Evolutionary conservation across 2,797 vertebrate species (phyloP).

Genomic region (Melanotaenia nigrans): DNA sequence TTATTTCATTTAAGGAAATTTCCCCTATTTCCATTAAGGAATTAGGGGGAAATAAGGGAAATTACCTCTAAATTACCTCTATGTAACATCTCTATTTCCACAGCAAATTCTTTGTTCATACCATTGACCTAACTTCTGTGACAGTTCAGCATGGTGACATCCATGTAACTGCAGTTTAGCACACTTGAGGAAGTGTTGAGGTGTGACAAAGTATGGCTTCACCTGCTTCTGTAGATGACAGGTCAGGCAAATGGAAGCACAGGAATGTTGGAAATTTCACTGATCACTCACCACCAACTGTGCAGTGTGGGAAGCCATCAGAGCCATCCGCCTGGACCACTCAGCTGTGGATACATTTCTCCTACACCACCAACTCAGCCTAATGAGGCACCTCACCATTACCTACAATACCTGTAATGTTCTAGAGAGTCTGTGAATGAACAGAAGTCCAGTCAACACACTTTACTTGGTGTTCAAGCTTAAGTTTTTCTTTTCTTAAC

Average conservation of each 20-base stretch:
- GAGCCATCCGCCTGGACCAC: constrained; percentile 27
- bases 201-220: constrained; percentile 28
- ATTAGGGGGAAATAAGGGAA: too few relatives aligned
- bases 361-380: constrained; percentile 49
- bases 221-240: constrained; percentile 50
- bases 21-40: too few relatives aligned
- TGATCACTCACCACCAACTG: constrained; percentile 46
- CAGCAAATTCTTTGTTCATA: constrained; percentile 40
- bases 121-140: constrained; percentile 40
- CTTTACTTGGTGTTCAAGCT: constrained; percentile 20
- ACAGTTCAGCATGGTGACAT: constrained; percentile 19
- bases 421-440: constrained; percentile 30
- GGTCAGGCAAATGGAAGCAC: constrained; percentile 32
- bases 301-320: constrained; percentile 48
- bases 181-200: constrained; percentile 36
- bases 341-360: constrained; percentile 54
- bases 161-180: constrained; percentile 47
- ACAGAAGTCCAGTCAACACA: constrained; percentile 10
- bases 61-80: neutral
- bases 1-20: too few relatives aligned
- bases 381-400: constrained; percentile 65
- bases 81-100: constrained; percentile 38
- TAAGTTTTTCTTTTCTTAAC: neutral
- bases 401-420: constrained; percentile 45
- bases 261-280: constrained; percentile 37